Percentiles rank a stretch among this genome's conserved stretches.
Conservation (phyloP, 1,140 invertebrate genomes). For the Apis dorsata region DNA sequence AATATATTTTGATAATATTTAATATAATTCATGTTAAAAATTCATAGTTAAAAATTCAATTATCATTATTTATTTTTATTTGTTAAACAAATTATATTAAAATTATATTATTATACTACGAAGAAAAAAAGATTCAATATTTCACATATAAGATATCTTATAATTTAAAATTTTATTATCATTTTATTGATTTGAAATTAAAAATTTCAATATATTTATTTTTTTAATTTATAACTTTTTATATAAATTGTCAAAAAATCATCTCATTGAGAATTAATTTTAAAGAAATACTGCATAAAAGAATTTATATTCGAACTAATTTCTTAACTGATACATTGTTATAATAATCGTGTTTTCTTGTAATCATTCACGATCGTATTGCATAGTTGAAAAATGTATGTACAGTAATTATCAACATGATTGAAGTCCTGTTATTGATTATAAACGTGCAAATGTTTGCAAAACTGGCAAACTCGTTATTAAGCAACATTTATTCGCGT, state of each 20-base stretch:
- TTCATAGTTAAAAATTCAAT: not conserved
- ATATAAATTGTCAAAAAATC: no score
- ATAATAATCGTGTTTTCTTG: not conserved
- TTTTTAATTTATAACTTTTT: no score
- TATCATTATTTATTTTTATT: no score
- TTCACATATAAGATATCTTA: not conserved
- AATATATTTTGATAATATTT: not conserved
- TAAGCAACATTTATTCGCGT: constrained; percentile 33
- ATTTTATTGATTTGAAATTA: no score
- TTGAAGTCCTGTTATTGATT: not conserved
- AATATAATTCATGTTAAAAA: not conserved
- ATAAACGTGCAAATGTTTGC: constrained; percentile 19
- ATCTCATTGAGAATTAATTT: no score
- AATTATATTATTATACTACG: no score
- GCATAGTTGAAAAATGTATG: not conserved
- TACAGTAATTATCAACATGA: not conserved
- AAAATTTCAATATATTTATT: no score
- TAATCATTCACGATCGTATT: not conserved
- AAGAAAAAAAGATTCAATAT: no score
- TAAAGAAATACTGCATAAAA: no score
- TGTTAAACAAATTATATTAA: no score
- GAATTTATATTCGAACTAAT: not conserved
- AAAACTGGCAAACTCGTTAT: not conserved
- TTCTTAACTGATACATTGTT: not conserved
- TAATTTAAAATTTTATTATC: not conserved